phyloP scores from a whole-genome alignment of 2,113 vertebrate species.

The Hipposideros armiger region DNA sequence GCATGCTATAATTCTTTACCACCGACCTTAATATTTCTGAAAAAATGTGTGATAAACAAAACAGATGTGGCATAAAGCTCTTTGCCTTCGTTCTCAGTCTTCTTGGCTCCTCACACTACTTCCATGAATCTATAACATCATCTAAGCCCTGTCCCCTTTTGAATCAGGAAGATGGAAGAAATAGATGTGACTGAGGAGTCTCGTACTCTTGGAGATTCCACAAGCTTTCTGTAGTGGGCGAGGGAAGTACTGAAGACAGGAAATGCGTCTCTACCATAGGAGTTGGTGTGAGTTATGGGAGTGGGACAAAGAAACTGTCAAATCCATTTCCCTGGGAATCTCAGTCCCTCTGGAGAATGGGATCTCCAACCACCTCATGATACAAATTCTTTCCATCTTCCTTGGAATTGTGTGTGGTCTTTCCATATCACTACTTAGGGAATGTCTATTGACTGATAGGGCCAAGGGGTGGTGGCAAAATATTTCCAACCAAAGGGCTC shows the following conservation, averaged over 20 bases:
- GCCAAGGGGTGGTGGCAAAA: background rate
- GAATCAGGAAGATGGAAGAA: background rate
- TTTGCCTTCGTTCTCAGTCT: background rate
- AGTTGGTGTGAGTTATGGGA: constrained; percentile 10
- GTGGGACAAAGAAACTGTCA: background rate
- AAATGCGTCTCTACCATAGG: background rate
- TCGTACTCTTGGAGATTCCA: background rate
- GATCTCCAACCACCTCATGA: background rate
- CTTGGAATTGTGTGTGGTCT: background rate
- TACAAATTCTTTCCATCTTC: background rate
- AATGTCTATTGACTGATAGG: background rate
- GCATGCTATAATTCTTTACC: constrained; percentile 65
- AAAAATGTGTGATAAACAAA: constrained; percentile 6
- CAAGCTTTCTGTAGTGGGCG: background rate
- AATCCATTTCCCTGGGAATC: background rate
- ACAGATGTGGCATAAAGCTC: background rate
- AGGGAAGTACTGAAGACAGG: background rate
- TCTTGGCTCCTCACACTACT: background rate
- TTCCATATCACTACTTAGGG: background rate
- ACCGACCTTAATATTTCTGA: constrained; percentile 43
- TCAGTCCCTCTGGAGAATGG: background rate
- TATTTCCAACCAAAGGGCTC: background rate
- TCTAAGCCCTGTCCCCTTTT: background rate
- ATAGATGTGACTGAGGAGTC: background rate
- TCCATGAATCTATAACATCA: background rate